Percentiles rank a stretch among this genome's conserved stretches.
Conservation (phyloP, 2,113 vertebrate genomes). For the Pterocles burchelli region DNA sequence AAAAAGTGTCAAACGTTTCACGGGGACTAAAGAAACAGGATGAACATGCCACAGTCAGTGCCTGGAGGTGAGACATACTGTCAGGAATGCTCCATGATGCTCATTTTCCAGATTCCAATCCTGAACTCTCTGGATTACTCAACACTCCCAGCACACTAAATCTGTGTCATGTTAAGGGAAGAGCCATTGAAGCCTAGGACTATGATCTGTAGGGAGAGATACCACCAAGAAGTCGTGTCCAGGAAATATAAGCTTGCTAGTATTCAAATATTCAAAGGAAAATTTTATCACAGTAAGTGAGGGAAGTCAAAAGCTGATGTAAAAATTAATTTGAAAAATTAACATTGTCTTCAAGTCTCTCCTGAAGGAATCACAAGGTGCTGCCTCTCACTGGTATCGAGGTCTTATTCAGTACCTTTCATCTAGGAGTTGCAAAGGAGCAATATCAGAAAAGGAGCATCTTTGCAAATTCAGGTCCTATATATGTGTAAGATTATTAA, state of each 20-base stretch:
- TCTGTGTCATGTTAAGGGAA: neutral
- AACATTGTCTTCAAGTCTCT: neutral
- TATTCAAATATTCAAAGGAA: neutral
- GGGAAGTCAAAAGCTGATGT: neutral
- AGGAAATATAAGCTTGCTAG: neutral
- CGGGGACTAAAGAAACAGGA: neutral
- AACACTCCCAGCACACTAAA: neutral
- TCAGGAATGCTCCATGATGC: rapidly evolving
- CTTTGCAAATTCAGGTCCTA: neutral
- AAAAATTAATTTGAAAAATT: neutral
- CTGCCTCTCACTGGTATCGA: neutral
- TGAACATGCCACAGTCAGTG: neutral
- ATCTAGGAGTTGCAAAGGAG: neutral
- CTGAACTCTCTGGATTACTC: neutral
- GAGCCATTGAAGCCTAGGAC: neutral
- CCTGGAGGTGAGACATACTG: neutral
- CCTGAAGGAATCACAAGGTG: neutral
- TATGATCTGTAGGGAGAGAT: neutral
- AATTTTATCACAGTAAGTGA: neutral
- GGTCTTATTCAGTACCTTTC: neutral
- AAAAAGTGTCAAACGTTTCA: neutral
- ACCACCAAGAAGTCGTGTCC: neutral
- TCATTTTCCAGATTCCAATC: neutral
- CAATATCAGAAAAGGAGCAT: neutral
- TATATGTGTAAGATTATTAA: neutral